Evolutionary conservation across 1,140 invertebrate species (phyloP).

Genomic region (Drosophila bipectinata): DNA sequence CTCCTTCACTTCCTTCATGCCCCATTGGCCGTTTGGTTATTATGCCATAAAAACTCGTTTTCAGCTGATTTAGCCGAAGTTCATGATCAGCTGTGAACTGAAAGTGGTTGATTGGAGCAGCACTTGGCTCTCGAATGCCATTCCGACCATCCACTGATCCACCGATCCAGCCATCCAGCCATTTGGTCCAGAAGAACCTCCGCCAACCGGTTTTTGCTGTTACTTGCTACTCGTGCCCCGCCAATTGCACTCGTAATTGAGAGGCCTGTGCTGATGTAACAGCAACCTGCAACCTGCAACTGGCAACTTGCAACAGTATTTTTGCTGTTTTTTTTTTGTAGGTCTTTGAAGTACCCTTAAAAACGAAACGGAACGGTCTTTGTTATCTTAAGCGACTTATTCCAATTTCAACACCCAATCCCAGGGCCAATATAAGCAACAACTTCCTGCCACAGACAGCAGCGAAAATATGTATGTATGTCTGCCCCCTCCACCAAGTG

Average conservation of each 20-base stretch:
- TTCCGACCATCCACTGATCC: neutral
- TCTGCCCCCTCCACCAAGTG: conserved; percentile 15
- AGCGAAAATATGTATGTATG: conserved; percentile 11
- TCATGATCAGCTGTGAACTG: conserved; percentile 79
- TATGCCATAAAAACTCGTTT: conserved; percentile 82
- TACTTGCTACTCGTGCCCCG: conserved; percentile 52
- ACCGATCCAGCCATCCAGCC: too few species aligned
- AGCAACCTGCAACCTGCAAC: conserved; percentile 49
- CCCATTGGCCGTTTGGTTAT: conserved; percentile 57
- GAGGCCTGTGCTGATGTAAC: conserved; percentile 72
- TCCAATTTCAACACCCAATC: conserved; percentile 70
- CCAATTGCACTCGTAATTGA: conserved; percentile 77
- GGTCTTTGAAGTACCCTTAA: conserved; percentile 60
- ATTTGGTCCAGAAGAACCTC: conserved; percentile 57
- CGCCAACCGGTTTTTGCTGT: conserved; percentile 71
- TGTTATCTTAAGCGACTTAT: conserved; percentile 58
- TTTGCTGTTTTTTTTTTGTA: conserved; percentile 18
- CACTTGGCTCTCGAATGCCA: conserved; percentile 2
- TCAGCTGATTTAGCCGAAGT: conserved; percentile 74
- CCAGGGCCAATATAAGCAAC: conserved; percentile 58
- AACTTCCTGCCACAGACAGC: conserved; percentile 61
- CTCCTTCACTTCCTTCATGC: neutral
- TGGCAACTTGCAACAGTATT: conserved; percentile 23
- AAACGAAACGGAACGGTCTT: conserved; percentile 47
- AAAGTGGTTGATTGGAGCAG: conserved; percentile 72